Conservation (phyloP, 2,888 invertebrate genomes). For the Dimorphilus gyrociliatus region DNA sequence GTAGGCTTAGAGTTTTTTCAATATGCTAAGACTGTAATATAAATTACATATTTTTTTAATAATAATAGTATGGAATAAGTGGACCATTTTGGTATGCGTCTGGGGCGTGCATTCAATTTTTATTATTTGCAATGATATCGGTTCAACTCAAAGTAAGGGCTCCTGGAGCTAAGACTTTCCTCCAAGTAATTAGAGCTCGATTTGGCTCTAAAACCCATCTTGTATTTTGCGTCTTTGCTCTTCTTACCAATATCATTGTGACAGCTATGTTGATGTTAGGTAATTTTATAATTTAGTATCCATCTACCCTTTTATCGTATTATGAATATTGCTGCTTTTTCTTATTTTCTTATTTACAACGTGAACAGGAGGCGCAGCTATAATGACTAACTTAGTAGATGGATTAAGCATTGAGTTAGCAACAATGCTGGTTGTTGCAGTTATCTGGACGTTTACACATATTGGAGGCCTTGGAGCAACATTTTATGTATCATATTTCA, state of each 20-base stretch:
- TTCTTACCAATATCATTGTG: slow-evolving; percentile 34
- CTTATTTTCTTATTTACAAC: background rate
- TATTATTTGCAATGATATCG: slow-evolving; percentile 21
- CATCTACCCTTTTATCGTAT: background rate
- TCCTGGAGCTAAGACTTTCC: slow-evolving; percentile 37
- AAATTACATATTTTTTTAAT: too few relatives aligned
- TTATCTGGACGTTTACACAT: slow-evolving; percentile 30
- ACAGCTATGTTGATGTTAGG: slow-evolving; percentile 35
- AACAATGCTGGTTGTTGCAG: slow-evolving; percentile 22
- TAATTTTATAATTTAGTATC: slow-evolving; percentile 10
- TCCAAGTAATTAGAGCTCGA: slow-evolving; percentile 32
- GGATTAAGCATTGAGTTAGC: slow-evolving; percentile 23
- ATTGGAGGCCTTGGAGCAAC: slow-evolving; percentile 34
- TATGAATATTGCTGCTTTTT: slow-evolving; percentile 2
- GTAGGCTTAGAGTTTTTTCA: background rate
- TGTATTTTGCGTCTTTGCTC: slow-evolving; percentile 30
- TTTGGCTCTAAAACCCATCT: slow-evolving; percentile 31
- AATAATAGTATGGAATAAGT: slow-evolving; percentile 32
- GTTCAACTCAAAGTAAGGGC: slow-evolving; percentile 35
- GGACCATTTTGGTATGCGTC: slow-evolving; percentile 37
- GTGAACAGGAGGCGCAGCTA: slow-evolving; percentile 24
- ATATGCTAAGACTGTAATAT: background rate
- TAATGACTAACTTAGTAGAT: slow-evolving; percentile 20
- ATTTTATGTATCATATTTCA: slow-evolving; percentile 38
- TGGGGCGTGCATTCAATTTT: slow-evolving; percentile 30